phyloP scores from a whole-genome alignment of 92 coral and sea anemone species.

The Actinostola sp. region DNA sequence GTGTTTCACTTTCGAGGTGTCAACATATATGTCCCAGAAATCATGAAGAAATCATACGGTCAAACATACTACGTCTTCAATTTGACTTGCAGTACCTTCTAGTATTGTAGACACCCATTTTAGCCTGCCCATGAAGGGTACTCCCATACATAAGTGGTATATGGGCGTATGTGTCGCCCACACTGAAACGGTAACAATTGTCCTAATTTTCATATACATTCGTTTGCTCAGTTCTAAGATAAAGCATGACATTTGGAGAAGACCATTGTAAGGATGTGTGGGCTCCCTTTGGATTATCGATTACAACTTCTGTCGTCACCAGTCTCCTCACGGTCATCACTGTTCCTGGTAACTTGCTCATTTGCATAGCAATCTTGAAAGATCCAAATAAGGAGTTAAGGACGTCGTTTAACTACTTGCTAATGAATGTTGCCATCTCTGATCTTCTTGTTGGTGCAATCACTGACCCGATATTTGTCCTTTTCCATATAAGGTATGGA shows the following conservation, averaged over 20 bases:
- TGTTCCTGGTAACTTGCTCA: constrained; percentile 70
- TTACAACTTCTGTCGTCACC: constrained; percentile 65
- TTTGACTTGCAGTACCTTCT: no score
- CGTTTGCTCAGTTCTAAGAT: neutral
- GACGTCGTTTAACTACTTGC: constrained; percentile 73
- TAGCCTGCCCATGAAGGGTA: no score
- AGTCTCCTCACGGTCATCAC: constrained; percentile 70
- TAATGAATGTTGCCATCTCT: constrained; percentile 76
- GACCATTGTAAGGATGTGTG: constrained; percentile 55
- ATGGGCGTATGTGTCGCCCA: no score
- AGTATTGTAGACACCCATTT: no score
- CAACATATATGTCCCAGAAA: no score
- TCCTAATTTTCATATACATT: no score
- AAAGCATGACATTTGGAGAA: constrained; percentile 51
- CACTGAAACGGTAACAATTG: no score
- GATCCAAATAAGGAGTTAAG: constrained; percentile 77
- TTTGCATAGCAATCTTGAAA: constrained; percentile 72
- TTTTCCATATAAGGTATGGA: constrained; percentile 56
- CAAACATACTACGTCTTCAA: no score
- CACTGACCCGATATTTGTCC: constrained; percentile 72
- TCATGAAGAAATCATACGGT: no score
- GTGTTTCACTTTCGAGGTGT: no score
- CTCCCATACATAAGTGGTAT: no score
- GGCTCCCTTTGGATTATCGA: constrained; percentile 76
- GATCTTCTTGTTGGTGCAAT: constrained; percentile 73